A percentile compares a stretch with the other conserved stretches of the same genome.
Conservation (phyloP, 2,797 vertebrate genomes). For the Oceanodroma leucorhoa region DNA sequence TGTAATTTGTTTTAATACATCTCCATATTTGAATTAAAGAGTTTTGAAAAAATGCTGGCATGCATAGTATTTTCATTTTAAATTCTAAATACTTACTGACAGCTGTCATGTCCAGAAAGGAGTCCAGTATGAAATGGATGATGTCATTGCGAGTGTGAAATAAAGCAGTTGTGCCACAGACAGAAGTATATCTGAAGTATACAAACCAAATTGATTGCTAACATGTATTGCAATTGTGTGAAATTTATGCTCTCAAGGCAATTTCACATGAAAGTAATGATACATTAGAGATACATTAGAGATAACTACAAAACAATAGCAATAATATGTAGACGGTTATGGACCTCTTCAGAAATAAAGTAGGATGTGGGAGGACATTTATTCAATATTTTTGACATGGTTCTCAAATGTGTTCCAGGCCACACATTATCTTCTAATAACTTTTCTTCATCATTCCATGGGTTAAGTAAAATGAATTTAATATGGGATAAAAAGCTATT, state of each 20-base stretch:
- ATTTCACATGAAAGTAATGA: background rate
- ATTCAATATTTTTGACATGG: background rate
- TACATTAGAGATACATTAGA: background rate
- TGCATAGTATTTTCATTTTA: background rate
- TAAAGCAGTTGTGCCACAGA: background rate
- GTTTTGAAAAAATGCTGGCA: background rate
- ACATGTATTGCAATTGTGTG: background rate
- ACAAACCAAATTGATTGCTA: background rate
- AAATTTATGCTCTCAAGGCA: background rate
- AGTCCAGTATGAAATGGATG: background rate
- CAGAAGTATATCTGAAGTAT: background rate
- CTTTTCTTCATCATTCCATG: background rate
- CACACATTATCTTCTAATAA: background rate
- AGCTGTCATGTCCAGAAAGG: background rate
- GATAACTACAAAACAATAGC: background rate
- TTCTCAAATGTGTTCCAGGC: background rate
- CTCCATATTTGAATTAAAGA: background rate
- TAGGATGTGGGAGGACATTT: background rate
- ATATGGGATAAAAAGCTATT: background rate
- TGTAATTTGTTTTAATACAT: background rate
- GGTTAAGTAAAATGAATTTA: background rate
- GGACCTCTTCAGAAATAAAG: background rate
- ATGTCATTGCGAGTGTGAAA: background rate
- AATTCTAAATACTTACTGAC: background rate
- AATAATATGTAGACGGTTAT: background rate